phyloP scores from a whole-genome alignment of 2,113 vertebrate genomes.

The Seriola rivoliana region DNA sequence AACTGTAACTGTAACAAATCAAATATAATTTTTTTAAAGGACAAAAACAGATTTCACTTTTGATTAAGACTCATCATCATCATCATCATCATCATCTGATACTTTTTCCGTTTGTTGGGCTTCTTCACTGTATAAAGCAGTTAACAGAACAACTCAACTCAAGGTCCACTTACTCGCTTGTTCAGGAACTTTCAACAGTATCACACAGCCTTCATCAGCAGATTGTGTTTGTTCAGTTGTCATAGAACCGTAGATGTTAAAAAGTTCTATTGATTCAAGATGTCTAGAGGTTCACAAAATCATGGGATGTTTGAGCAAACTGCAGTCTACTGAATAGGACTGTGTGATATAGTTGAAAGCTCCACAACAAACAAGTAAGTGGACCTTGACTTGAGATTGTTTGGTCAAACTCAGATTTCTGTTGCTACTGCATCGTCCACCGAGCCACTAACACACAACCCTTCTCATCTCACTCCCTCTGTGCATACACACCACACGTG shows the following conservation, averaged over 20 bases:
- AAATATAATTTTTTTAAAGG: too few species aligned
- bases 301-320: neutral
- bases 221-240: neutral
- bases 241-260: neutral
- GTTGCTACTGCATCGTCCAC: neutral
- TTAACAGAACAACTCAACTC: too few species aligned
- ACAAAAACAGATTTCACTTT: too few species aligned
- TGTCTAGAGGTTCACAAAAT: too few species aligned
- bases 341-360: neutral
- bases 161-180: neutral
- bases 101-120: too few species aligned
- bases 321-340: neutral
- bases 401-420: neutral
- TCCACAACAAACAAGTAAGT: neutral
- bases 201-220: neutral
- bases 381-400: neutral
- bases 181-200: neutral
- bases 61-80: too few species aligned
- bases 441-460: neutral
- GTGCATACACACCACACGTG: conserved; percentile 29
- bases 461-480: neutral
- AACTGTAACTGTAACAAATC: too few species aligned
- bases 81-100: too few species aligned
- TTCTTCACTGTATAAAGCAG: too few species aligned
- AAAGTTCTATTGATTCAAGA: neutral